Conservation (phyloP, 2,888 invertebrate genomes). For the Phyllotreta cruciferae region DNA sequence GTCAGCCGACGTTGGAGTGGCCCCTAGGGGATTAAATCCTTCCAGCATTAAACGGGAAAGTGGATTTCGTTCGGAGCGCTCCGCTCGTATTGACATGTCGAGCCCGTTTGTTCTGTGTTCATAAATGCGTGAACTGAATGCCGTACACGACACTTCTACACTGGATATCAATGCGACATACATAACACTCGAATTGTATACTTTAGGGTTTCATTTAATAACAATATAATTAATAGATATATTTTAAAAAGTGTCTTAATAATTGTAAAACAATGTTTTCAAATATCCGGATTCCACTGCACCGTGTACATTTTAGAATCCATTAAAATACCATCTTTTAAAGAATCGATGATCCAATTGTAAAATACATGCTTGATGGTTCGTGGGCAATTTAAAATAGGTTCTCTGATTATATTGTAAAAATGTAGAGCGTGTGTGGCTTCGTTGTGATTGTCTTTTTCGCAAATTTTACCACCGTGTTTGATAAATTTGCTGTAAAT, state of each 20-base stretch:
- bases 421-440: conserved; percentile 59
- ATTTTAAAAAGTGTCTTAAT: too few species aligned
- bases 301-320: conserved; percentile 51
- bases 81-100: conserved; percentile 16
- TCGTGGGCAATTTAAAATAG: conserved; percentile 46
- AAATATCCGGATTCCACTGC: conserved; percentile 40
- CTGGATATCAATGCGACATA: too few species aligned
- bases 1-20: conserved; percentile 13
- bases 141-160: background rate
- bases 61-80: conserved; percentile 10
- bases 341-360: conserved; percentile 60
- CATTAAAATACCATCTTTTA: conserved; percentile 51
- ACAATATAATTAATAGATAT: too few species aligned
- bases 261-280: too few species aligned
- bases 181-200: too few species aligned
- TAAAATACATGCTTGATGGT: conserved; percentile 54
- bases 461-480: conserved; percentile 64
- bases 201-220: too few species aligned
- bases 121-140: conserved; percentile 14
- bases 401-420: conserved; percentile 43
- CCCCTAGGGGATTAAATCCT: conserved; percentile 8
- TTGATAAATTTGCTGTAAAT: conserved; percentile 69
- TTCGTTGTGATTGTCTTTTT: conserved; percentile 47
- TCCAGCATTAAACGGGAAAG: conserved; percentile 1
- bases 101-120: conserved; percentile 12